phyloP scores from a whole-genome alignment of 2,113 vertebrate genomes.

The Toxotes chatareus region DNA sequence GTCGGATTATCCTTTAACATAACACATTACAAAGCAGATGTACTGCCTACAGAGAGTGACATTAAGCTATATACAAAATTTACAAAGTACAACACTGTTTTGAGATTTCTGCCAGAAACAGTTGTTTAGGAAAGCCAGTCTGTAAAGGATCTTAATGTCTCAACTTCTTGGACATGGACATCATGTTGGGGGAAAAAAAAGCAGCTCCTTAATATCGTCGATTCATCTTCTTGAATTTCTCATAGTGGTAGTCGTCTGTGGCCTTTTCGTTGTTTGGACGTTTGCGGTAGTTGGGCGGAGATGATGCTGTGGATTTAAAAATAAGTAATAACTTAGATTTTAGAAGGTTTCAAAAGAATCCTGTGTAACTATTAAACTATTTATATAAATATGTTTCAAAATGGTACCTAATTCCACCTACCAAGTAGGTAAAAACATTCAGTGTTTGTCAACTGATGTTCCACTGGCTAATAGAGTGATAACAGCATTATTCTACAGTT shows the following conservation, averaged over 20 bases:
- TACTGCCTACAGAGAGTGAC: neutral
- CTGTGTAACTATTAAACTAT: too few species aligned
- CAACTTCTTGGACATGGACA: neutral
- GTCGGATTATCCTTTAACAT: neutral
- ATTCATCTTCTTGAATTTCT: constrained; percentile 99
- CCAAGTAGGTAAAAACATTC: neutral
- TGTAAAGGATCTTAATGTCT: neutral
- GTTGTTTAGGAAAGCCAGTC: neutral
- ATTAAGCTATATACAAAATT: constrained; percentile 42
- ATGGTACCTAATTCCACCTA: neutral
- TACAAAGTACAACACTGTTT: constrained; percentile 20
- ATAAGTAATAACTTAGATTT: neutral
- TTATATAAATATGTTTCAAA: neutral
- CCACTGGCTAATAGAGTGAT: neutral
- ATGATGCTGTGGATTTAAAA: constrained; percentile 70
- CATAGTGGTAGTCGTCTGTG: constrained; percentile 98
- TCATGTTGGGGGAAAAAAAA: neutral
- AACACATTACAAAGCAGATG: neutral
- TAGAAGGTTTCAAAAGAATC: neutral
- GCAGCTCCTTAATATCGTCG: constrained; percentile 87
- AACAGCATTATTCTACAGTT: neutral
- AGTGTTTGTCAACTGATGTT: neutral
- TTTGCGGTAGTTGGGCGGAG: constrained; percentile 92
- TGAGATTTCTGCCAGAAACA: neutral
- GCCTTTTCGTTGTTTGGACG: constrained; percentile 97